Evolutionary conservation across 2,113 vertebrate genomes (phyloP).

Genomic region (Oryzias melastigma): DNA sequence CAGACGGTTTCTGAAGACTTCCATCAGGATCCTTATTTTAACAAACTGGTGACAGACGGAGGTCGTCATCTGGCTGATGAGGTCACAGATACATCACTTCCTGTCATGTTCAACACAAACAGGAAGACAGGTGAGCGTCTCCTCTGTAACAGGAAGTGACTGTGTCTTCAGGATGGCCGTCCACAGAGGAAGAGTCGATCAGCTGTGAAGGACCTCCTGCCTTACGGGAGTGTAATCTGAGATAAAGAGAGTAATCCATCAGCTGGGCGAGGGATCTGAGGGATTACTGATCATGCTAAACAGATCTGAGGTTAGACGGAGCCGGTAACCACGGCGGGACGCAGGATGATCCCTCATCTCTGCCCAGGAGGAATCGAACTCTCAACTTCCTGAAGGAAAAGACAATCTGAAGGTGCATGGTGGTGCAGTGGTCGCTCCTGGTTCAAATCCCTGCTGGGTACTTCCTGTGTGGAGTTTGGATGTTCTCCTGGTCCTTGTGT

Average conservation of each 20-base stretch:
- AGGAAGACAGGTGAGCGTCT: background rate
- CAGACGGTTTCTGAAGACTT: background rate
- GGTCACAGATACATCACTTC: constrained; percentile 12
- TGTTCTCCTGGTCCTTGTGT: too few relatives aligned
- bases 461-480: too few relatives aligned
- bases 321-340: constrained; percentile 54
- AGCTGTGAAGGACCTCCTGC: too few relatives aligned
- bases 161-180: too few relatives aligned
- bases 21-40: constrained; percentile 8
- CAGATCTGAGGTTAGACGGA: constrained; percentile 60
- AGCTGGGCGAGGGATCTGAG: too few relatives aligned
- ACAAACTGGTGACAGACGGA: constrained; percentile 27
- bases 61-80: constrained; percentile 11
- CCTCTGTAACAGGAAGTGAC: too few relatives aligned
- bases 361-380: constrained; percentile 40
- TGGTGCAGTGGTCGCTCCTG: too few relatives aligned
- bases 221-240: too few relatives aligned
- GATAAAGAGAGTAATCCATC: too few relatives aligned
- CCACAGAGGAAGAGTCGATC: too few relatives aligned
- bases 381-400: constrained; percentile 12
- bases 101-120: constrained; percentile 14
- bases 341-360: constrained; percentile 54
- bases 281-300: too few relatives aligned
- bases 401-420: background rate
- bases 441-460: background rate